Base-by-base conservation (phyloP, 2,797 vertebrate species). In the Acrossocheilus wenchowensis region DNA sequence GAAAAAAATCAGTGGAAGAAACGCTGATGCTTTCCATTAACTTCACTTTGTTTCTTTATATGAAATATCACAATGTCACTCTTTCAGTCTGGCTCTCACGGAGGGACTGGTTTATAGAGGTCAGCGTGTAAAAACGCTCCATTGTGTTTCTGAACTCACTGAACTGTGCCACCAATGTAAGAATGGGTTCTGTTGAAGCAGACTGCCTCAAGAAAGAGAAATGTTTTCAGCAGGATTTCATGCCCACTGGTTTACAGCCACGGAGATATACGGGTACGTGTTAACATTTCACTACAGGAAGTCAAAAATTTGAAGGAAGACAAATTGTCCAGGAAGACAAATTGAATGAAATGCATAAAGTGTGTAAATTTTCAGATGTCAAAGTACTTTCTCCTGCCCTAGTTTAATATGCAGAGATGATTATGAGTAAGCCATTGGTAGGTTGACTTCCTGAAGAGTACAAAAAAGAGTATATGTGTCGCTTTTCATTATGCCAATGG, bases 101-200 rank as follows among this genome's bases (percentile, higher is more conserved):
- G 68, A 72, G 74, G 69, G 83, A 84, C 80, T 75, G 83, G 83
- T 87, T 87, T 89, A 84, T 86, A 75, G 77, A 50, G 45, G 86
- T 87, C 86, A 84, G 34, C 60, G 78, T 81, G 39, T 80, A 87
- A 88, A 90, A 89, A 83, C 41, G 79, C 43, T 71, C 84, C 86
- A 88, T 90, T 90, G 88, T 89, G 86, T 79, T 88, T 83, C 66
- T 88, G 84, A 89, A 90, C 89, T 72, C 86, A 0, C 84, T 90
- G 89, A 90, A 90, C 89, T 83, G 85, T 81, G 79, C 69, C 78
- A 84, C 85, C 78, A 64, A 85, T 86, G 84, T 79, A 82, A 88
- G 88, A 88, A 86, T 88, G 88, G 84, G 78, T 83, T 88, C 81
- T 89, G 73, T 84, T 86, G 43, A 89, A 84, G 19, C 43, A 71